Conservation (phyloP, 2,797 vertebrate species). For the Chaetophractus vellerosus region DNA sequence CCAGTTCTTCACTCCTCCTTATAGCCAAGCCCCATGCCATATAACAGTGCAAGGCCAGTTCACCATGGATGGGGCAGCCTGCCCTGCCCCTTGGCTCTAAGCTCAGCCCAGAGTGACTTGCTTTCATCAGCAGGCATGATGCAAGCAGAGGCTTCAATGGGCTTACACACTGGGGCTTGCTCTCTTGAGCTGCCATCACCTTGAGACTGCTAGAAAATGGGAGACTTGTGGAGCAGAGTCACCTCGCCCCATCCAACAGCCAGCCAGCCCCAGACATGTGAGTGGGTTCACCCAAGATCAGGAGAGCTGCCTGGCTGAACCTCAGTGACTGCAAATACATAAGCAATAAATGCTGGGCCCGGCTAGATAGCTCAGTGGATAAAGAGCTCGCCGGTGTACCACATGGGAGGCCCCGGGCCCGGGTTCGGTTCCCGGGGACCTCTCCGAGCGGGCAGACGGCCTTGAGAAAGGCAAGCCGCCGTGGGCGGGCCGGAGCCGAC, state of each 20-base stretch:
- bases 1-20: background rate
- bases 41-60: background rate
- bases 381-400: too few relatives aligned
- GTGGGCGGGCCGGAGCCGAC: too few relatives aligned
- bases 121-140: background rate
- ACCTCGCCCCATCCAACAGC: background rate
- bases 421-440: too few relatives aligned
- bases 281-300: background rate
- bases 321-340: background rate
- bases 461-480: too few relatives aligned
- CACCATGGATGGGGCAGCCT: background rate
- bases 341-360: background rate
- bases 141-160: background rate
- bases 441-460: too few relatives aligned
- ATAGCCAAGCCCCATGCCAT: background rate
- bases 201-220: background rate
- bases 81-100: background rate
- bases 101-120: background rate
- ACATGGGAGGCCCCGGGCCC: too few relatives aligned
- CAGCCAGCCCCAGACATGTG: background rate
- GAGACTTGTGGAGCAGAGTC: background rate
- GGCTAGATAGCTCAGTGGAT: too few relatives aligned
- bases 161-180: background rate
- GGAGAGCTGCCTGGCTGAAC: background rate
- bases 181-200: background rate